Evolutionary conservation across 2,797 vertebrate genomes (phyloP), one percentile per base, ranked within the genome.

Genomic region (Acanthurus lineatus): DNA sequence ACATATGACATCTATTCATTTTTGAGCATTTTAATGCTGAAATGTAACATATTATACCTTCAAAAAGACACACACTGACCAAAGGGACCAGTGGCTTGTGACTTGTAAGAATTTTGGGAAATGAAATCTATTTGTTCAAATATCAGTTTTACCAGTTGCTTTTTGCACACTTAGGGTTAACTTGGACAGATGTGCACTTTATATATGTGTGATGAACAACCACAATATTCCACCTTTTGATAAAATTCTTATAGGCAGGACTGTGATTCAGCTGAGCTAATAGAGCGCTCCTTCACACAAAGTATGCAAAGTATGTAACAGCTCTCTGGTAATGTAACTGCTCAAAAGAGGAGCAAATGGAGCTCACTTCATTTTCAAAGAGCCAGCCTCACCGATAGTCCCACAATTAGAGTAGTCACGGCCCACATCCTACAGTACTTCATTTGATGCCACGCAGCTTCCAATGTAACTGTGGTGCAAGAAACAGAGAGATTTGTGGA

Each of bases 401-500:
- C 77, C 66, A 88, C 91, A 92, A 94, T 95, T 92, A 92, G 93
- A 92, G 91, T 67, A 90, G 91, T 95, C 96, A 95, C 80, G 75
- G 87, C 89, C 90, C 84, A 83, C 86, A 84, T 91, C 79, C 90
- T 79, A 47, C 92, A 94, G 92, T 92, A 94, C 93, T 96, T 96
- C 95, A 96, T 90, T 91, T 87, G 89, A 85, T 67, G 83, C 85
- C 83, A 79, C 59, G 71, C 82, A 47, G 91, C 79, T 81, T 88
- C 92, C 86, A 84, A 87, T 92, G 89, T 88, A 87, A 82, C 83
- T 3, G 52, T 49, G 83, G 77, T 79, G 91, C 77, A 58, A 83
- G 87, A 88, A 93, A 93, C 95, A 94, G 93, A 94, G 95, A 96
- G 97, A 97, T 97, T 97, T 97, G 97, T 96, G 93, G 96, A 96